These are phyloP conservation scores for Apocheima hispidaria DNA, from an alignment of 2,888 invertebrate species.

Conservation along the genomic window DNA sequence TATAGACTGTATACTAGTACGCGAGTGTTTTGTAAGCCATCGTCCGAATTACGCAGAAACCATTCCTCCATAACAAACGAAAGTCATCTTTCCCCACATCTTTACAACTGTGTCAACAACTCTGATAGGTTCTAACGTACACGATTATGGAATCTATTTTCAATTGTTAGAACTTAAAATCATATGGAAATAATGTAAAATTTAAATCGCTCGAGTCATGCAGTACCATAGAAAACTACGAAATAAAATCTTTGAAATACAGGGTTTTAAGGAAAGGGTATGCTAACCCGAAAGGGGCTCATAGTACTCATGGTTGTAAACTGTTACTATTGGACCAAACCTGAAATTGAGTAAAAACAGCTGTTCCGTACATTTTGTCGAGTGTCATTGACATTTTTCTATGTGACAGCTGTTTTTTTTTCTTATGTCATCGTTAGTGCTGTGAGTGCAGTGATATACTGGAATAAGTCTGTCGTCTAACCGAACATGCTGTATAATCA, in stretches of 20 bases:
- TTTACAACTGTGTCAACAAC: conserved; percentile 30
- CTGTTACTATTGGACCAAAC: no score
- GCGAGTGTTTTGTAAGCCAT: not conserved
- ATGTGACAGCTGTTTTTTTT: no score
- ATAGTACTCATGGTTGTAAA: no score
- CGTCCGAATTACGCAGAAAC: conserved; percentile 2
- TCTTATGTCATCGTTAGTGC: no score
- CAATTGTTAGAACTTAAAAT: conserved; percentile 2
- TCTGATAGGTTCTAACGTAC: not conserved
- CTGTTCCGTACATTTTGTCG: no score
- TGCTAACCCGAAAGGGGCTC: no score
- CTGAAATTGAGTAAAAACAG: no score
- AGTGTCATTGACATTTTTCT: no score
- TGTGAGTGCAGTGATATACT: no score
- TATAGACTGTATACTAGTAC: no score
- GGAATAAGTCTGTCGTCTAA: no score
- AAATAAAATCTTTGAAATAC: conserved; percentile 2
- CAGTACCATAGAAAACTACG: not conserved
- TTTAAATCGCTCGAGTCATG: not conserved
- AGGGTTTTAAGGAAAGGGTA: no score
- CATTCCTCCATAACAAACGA: not conserved
- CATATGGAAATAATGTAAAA: not conserved
- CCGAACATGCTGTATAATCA: not conserved
- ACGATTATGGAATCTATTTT: conserved; percentile 7
- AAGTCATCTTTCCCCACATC: conserved; percentile 15